Conservation (phyloP, 2,888 invertebrate genomes). For the Sabellastarte sp. region DNA sequence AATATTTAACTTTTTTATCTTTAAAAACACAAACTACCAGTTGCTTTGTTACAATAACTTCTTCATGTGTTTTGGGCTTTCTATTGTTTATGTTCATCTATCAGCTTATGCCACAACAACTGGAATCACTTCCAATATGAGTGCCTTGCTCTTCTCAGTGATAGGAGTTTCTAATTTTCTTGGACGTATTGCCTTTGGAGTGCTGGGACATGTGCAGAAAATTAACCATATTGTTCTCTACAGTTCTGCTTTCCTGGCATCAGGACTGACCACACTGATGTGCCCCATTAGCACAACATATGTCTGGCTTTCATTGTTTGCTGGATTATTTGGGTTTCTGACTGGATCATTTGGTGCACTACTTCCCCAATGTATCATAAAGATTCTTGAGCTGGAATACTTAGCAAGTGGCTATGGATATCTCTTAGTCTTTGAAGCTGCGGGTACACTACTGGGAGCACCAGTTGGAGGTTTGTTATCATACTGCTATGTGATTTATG, state of each 20-base stretch:
- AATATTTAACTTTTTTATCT: too few relatives aligned
- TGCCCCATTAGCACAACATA: slow-evolving; percentile 25
- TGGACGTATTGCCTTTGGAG: slow-evolving; percentile 34
- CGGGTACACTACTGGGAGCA: slow-evolving; percentile 36
- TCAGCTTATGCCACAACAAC: slow-evolving; percentile 28
- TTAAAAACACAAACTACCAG: slow-evolving; percentile 16
- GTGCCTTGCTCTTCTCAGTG: slow-evolving; percentile 34
- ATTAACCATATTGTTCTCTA: slow-evolving; percentile 24
- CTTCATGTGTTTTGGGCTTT: slow-evolving; percentile 35
- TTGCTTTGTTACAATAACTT: slow-evolving; percentile 33
- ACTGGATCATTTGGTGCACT: slow-evolving; percentile 35
- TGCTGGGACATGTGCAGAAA: slow-evolving; percentile 24
- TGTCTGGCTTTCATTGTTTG: slow-evolving; percentile 24
- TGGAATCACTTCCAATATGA: slow-evolving; percentile 28
- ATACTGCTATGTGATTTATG: too few relatives aligned
- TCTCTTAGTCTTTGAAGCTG: slow-evolving; percentile 33
- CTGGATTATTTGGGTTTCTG: slow-evolving; percentile 34
- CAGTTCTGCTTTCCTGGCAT: slow-evolving; percentile 21
- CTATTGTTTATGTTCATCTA: slow-evolving; percentile 37
- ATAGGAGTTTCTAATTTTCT: slow-evolving; percentile 36
- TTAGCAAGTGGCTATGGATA: slow-evolving; percentile 38
- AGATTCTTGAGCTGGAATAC: slow-evolving; percentile 31
- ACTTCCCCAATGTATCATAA: slow-evolving; percentile 29
- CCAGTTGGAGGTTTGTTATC: slow-evolving; percentile 32
- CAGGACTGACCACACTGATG: slow-evolving; percentile 30